Evolutionary conservation across 2,113 vertebrate species (phyloP).

Genomic region (Synchiropus splendidus): DNA sequence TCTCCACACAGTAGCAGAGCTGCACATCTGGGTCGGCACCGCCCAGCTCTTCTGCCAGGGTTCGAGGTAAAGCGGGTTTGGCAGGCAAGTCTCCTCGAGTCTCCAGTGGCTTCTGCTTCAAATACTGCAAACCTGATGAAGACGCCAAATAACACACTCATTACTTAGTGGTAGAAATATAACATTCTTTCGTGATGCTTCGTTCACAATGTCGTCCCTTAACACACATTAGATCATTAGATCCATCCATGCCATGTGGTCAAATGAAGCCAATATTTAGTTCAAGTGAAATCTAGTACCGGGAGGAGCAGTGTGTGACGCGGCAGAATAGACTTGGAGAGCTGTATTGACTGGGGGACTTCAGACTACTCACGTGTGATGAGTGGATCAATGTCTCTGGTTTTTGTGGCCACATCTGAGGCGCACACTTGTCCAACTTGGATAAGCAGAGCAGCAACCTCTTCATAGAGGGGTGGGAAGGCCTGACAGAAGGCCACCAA

Average conservation of each 20-base stretch:
- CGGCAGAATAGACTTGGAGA: too few relatives aligned
- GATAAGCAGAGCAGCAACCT: conserved; percentile 87
- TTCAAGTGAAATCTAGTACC: too few relatives aligned
- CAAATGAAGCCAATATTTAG: too few relatives aligned
- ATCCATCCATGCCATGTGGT: too few relatives aligned
- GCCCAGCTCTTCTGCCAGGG: conserved; percentile 62
- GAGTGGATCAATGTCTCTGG: conserved; percentile 85
- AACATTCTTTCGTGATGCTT: too few relatives aligned
- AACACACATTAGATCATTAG: too few relatives aligned
- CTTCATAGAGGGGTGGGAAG: conserved; percentile 92
- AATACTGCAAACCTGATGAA: conserved; percentile 78
- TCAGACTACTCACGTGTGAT: conserved; percentile 85
- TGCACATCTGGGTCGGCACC: conserved; percentile 85
- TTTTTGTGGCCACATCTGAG: conserved; percentile 89
- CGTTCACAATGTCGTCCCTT: too few relatives aligned
- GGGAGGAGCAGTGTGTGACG: too few relatives aligned
- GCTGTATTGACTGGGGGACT: too few relatives aligned
- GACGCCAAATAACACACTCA: neutral
- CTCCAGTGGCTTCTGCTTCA: conserved; percentile 80
- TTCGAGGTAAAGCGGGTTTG: conserved; percentile 63
- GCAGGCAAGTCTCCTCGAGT: conserved; percentile 44
- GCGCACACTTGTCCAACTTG: conserved; percentile 95
- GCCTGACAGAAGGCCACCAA: conserved; percentile 93
- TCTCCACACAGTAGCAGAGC: conserved; percentile 89
- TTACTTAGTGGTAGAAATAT: neutral